A percentile compares a stretch with the other conserved stretches of the same genome.
Conservation (phyloP, 2,797 vertebrate species). For the Heliangelus exortis region DNA sequence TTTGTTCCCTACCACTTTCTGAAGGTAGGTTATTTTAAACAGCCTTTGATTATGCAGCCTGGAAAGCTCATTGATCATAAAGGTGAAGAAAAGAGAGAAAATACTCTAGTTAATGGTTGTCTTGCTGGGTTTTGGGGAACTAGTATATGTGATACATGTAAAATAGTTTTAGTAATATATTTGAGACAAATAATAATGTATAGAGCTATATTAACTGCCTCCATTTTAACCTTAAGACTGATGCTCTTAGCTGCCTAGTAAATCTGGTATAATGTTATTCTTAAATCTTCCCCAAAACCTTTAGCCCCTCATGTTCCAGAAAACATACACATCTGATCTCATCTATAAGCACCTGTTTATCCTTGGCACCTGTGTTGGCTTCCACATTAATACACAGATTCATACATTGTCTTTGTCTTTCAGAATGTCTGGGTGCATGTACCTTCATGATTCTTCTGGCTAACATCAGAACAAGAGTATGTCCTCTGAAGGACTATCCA, state of each 20-base stretch:
- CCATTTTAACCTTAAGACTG: neutral
- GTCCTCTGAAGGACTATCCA: neutral
- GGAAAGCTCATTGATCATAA: neutral
- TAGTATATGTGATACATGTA: fast-evolving
- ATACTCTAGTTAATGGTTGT: neutral
- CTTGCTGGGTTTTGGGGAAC: neutral
- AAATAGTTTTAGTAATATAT: neutral
- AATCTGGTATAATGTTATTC: neutral
- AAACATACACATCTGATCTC: fast-evolving
- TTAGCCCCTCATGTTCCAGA: neutral
- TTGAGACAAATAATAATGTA: neutral
- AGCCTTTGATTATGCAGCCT: neutral
- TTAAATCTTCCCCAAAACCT: neutral
- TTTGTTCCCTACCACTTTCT: neutral
- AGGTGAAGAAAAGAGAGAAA: neutral
- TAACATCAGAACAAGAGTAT: neutral
- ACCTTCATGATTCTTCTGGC: neutral
- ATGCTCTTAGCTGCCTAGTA: neutral
- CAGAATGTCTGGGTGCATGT: neutral
- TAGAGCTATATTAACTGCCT: neutral
- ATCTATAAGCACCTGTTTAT: fast-evolving
- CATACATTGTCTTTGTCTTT: neutral
- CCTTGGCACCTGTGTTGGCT: neutral
- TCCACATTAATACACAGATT: neutral
- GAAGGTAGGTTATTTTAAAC: neutral